These are phyloP conservation scores for Chaenodraco wilsoni DNA, from an alignment of 2,797 vertebrate species.

Conservation along the genomic window DNA sequence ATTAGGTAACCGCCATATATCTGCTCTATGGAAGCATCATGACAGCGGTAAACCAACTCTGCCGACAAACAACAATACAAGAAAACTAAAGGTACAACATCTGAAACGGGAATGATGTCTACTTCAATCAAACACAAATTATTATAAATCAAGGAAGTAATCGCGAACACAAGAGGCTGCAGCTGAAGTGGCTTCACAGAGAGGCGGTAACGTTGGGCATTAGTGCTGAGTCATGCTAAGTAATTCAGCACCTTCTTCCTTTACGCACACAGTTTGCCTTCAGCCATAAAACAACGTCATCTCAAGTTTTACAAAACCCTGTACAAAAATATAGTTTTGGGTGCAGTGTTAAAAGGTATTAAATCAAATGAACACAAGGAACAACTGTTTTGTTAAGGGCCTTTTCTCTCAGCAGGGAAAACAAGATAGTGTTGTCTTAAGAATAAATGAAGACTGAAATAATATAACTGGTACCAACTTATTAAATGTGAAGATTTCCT, in stretches of 20 bases:
- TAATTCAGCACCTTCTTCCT: slow-evolving; percentile 14
- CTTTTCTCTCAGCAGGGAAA: too few relatives aligned
- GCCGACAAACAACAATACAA: background rate
- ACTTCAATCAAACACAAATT: slow-evolving; percentile 57
- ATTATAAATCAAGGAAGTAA: slow-evolving; percentile 59
- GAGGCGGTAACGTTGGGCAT: slow-evolving; percentile 34
- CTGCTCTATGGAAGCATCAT: slow-evolving; percentile 7
- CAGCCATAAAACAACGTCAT: too few relatives aligned
- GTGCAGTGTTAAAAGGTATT: too few relatives aligned
- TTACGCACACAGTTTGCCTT: too few relatives aligned
- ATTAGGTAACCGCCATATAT: slow-evolving; percentile 22
- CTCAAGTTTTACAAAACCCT: too few relatives aligned
- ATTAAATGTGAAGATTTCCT: too few relatives aligned
- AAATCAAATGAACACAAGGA: too few relatives aligned
- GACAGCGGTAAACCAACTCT: background rate
- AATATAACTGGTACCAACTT: too few relatives aligned
- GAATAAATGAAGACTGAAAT: too few relatives aligned
- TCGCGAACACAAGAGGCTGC: slow-evolving; percentile 40
- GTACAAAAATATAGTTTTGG: too few relatives aligned
- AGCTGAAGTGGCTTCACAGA: slow-evolving; percentile 51
- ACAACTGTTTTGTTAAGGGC: too few relatives aligned
- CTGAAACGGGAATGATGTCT: slow-evolving; percentile 58
- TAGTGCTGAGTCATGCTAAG: slow-evolving; percentile 53
- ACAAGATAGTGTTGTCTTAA: too few relatives aligned
- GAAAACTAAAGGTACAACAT: slow-evolving; percentile 12